Evolutionary conservation across 2,797 vertebrate species (phyloP), one percentile per base, ranked within the genome.

Genomic region (Falco biarmicus): DNA sequence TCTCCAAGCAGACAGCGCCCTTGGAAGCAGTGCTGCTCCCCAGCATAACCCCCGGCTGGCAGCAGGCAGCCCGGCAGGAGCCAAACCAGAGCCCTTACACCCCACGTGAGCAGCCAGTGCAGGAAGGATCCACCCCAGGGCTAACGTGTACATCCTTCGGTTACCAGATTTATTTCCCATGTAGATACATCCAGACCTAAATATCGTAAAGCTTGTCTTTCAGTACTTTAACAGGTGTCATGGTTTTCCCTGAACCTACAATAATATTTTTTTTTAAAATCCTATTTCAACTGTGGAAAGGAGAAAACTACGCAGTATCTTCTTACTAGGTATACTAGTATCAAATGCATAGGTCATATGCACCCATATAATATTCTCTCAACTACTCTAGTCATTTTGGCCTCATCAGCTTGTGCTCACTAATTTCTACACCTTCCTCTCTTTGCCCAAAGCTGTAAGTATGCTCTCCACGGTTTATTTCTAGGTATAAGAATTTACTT

Each of bases 401-500:
- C 53, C 84, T 41, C 78, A 75, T 20, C 87, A 85, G 69, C 76
- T 70, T 79, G n/a, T 28, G 74, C n/a, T 47, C 90, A 34, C 29
- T 51, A 6, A 34, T 18, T 47, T 51, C 50, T 19, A 51, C 50
- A 29, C 59, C 70, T 81, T 65, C 11, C 93, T 76, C 81, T 60
- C 74, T 74, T 41, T 47, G 63, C 84, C 87, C 78, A 59, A 65
- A 65, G 63, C 81, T 61, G 45, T 4, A 31, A 29, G 10, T 39
- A 66, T 8, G 34, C 82, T 90, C 41, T 17, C 73, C 73, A 37
- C 9, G 0, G 92, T 88, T 96, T 94, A 96, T 96, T 95, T 96
- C 90, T 2, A 96, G 94, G 88, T 68, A 24, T 28, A 92, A 95
- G 96, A 94, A 93, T 95, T 96, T 86, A 92, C 92, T 96, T 28